Percentiles rank a stretch among this genome's conserved stretches.
These are phyloP conservation scores for Autographa gamma DNA, from an alignment of 2,888 invertebrate species.

Conservation along the genomic window DNA sequence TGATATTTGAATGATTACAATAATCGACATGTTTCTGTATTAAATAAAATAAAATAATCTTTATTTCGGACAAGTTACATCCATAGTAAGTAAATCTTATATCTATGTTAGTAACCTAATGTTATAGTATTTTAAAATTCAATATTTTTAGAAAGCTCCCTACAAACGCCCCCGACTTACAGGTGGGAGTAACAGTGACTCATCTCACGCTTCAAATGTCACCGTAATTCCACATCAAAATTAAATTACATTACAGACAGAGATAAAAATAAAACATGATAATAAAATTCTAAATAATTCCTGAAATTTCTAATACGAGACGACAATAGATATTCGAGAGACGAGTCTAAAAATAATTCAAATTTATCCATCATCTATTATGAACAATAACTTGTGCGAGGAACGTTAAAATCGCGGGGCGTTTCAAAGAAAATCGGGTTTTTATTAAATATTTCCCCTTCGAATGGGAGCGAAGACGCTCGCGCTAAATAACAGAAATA, in stretches of 20 bases:
- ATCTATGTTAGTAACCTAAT: too few relatives aligned
- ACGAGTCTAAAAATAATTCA: constrained; percentile 41
- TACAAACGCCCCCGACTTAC: neutral
- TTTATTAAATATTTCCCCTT: constrained; percentile 70
- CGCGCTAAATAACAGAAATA: constrained; percentile 68
- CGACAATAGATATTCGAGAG: constrained; percentile 1
- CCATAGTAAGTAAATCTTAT: too few relatives aligned
- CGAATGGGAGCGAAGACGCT: constrained; percentile 59
- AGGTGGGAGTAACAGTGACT: neutral
- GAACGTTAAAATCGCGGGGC: constrained; percentile 64
- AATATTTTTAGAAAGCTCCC: too few relatives aligned
- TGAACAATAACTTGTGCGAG: constrained; percentile 58
- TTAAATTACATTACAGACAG: neutral
- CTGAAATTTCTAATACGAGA: neutral
- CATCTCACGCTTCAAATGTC: neutral
- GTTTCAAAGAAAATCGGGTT: constrained; percentile 67
- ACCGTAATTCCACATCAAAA: neutral
- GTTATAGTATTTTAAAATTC: too few relatives aligned
- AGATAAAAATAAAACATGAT: neutral
- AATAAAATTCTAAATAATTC: neutral
- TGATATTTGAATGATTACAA: too few relatives aligned
- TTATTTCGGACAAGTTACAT: too few relatives aligned
- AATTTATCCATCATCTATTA: constrained; percentile 52
- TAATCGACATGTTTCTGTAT: too few relatives aligned
- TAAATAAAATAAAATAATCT: too few relatives aligned